These are phyloP conservation scores for Elmis aenea DNA, from an alignment of 2,888 invertebrate species.

Conservation along the genomic window DNA sequence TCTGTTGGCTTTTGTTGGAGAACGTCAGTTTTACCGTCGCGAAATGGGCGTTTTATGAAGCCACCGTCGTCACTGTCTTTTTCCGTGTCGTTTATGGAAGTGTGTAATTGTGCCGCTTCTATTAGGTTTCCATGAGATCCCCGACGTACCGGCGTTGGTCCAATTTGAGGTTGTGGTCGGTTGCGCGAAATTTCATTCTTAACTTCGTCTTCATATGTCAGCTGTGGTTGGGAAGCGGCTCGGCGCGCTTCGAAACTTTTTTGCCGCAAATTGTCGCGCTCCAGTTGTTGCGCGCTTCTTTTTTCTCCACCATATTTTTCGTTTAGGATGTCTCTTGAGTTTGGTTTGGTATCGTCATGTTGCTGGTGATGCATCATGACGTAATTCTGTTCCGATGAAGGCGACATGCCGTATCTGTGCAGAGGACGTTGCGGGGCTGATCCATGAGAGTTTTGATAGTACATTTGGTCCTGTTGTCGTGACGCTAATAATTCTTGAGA, in stretches of 20 bases:
- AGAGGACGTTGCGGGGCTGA: conserved; percentile 30
- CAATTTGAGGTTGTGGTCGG: conserved; percentile 43
- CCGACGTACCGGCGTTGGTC: conserved; percentile 44
- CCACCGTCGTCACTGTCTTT: conserved; percentile 60
- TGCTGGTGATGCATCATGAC: conserved; percentile 28
- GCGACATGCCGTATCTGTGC: conserved; percentile 26
- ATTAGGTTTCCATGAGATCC: conserved; percentile 59
- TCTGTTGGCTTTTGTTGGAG: conserved; percentile 18
- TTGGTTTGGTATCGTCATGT: background rate
- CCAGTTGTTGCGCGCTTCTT: conserved; percentile 59
- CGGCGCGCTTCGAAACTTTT: conserved; percentile 56
- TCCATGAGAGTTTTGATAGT: conserved; percentile 38
- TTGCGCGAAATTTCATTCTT: conserved; percentile 26
- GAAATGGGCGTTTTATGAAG: conserved; percentile 47
- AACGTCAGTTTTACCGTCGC: conserved; percentile 16
- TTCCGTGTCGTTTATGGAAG: conserved; percentile 41
- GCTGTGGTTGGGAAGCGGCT: conserved; percentile 64
- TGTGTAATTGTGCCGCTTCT: conserved; percentile 39
- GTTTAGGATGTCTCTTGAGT: conserved; percentile 19
- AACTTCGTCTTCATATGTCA: conserved; percentile 51
- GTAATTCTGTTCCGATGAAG: conserved; percentile 32
- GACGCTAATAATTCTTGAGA: conserved; percentile 55
- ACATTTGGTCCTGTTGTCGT: conserved; percentile 42
- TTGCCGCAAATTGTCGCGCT: conserved; percentile 55
- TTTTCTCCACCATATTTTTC: conserved; percentile 38